Conservation (phyloP, 2,888 invertebrate species). For the Nineta flava region DNA sequence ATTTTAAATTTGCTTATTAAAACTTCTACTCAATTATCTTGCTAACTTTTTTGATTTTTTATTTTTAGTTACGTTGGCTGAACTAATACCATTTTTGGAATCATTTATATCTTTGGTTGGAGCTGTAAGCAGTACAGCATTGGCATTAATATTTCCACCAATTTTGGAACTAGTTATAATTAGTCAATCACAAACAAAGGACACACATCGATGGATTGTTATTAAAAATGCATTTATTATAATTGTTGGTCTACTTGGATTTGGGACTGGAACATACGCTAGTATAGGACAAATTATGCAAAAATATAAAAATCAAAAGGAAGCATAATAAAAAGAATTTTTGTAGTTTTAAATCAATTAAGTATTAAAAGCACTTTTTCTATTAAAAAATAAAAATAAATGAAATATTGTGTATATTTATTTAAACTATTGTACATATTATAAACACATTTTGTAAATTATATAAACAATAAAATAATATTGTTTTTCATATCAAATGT, state of each 20-base stretch:
- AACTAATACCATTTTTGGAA: slow-evolving; percentile 69
- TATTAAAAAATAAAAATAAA: too few species aligned
- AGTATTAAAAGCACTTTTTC: too few species aligned
- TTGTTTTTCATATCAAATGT: too few species aligned
- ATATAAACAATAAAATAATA: too few species aligned
- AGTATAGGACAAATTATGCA: slow-evolving; percentile 45
- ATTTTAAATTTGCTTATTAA: too few species aligned
- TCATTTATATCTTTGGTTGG: slow-evolving; percentile 85
- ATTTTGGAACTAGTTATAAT: slow-evolving; percentile 62
- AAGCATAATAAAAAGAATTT: too few species aligned
- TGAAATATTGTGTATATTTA: too few species aligned
- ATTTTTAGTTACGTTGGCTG: slow-evolving; percentile 63
- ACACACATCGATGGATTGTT: slow-evolving; percentile 25
- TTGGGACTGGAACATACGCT: slow-evolving; percentile 58
- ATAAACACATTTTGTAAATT: too few species aligned
- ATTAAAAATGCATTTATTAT: slow-evolving; percentile 48
- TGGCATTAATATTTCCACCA: slow-evolving; percentile 80
- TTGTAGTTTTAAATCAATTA: too few species aligned
- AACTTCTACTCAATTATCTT: not conserved
- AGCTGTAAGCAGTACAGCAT: slow-evolving; percentile 71
- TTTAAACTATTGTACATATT: too few species aligned
- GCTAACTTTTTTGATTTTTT: not conserved
- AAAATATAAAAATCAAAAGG: not conserved
- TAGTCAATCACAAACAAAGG: not conserved
- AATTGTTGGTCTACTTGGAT: slow-evolving; percentile 51